Base-by-base conservation (phyloP, 2,113 vertebrate species). In the Oreochromis aureus region DNA sequence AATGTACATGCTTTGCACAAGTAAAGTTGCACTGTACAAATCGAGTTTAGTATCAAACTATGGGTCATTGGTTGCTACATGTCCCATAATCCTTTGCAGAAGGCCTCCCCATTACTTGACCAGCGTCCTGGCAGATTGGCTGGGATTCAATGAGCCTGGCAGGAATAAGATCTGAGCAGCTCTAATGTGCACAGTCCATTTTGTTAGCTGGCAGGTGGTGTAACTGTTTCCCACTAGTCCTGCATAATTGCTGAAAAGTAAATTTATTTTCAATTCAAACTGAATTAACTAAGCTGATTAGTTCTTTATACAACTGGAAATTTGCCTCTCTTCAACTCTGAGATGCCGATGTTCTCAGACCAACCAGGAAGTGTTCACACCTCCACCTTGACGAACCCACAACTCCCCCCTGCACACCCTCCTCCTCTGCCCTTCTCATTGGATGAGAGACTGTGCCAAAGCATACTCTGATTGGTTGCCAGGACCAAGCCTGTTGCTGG, bases 401-500 rank as follows among this genome's bases (percentile, higher is more conserved):
- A 82, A 32, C 58, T 27, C 86, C 87, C 81, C 71, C 44, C 58
- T 19, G 34, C 24, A 53, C 51, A 6, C 1, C 69, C 79, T 84
- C 59, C 59, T 48, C 39, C 54, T 15, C 30, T 12, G 18, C 69
- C 48, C 48, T 54, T 88, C 44, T 73, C 48, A 96, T 95, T 96
- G 95, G 96, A 88, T 24, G 90, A 87, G 71, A 86, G 76, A 15
- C 44, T 5, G n/a, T 59, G 81, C 36, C 36, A 36, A 61, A 19
- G 54, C 30, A 1, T 19, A 34, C 85, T 90, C 59, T 19, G 85
- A 96, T 96, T 96, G 96, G 95, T 18, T 84, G 63, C 24, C 4
- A 44, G 85, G 58, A 83, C 48, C 18, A 56, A 95, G 94, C 92
- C 95, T 96, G 95, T 96, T 96, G 95, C 95, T 93, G 93, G 94